Conservation (phyloP, 2,113 vertebrate species). For the Thomomys bottae region DNA sequence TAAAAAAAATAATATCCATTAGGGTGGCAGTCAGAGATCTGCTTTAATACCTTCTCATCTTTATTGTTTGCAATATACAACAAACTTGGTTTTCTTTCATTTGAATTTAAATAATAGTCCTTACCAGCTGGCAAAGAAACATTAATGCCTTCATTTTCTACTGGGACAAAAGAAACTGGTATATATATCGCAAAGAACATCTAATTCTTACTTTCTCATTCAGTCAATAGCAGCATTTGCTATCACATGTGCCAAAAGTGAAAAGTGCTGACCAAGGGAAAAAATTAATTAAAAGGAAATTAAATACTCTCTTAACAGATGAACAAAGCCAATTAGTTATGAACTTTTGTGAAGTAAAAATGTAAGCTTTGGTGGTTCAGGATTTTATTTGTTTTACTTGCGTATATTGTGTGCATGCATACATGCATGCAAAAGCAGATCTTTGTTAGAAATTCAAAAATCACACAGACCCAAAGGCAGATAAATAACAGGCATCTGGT, state of each 20-base stretch:
- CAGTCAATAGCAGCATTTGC: slow-evolving; percentile 63
- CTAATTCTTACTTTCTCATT: slow-evolving; percentile 61
- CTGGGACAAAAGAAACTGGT: slow-evolving; percentile 46
- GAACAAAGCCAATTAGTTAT: slow-evolving; percentile 64
- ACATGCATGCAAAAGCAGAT: fast-evolving
- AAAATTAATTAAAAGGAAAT: slow-evolving; percentile 74
- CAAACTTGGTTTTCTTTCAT: slow-evolving; percentile 58
- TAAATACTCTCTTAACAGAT: slow-evolving; percentile 72
- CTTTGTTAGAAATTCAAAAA: neutral
- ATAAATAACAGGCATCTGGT: neutral
- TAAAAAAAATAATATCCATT: slow-evolving; percentile 1
- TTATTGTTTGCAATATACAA: slow-evolving; percentile 31
- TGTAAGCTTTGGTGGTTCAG: neutral
- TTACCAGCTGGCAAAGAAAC: slow-evolving; percentile 60
- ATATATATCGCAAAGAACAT: slow-evolving; percentile 54
- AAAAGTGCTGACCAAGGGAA: slow-evolving; percentile 71
- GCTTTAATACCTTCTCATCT: slow-evolving; percentile 25
- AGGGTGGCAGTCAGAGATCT: slow-evolving; percentile 17
- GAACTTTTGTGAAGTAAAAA: slow-evolving; percentile 62
- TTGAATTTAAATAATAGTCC: slow-evolving; percentile 67
- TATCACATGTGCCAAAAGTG: slow-evolving; percentile 52
- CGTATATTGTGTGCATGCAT: neutral
- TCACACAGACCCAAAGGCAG: neutral
- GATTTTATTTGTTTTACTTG: neutral
- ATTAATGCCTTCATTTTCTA: slow-evolving; percentile 62